Conservation (phyloP, 2,797 vertebrate species). For the Rhinoraja longicauda region DNA sequence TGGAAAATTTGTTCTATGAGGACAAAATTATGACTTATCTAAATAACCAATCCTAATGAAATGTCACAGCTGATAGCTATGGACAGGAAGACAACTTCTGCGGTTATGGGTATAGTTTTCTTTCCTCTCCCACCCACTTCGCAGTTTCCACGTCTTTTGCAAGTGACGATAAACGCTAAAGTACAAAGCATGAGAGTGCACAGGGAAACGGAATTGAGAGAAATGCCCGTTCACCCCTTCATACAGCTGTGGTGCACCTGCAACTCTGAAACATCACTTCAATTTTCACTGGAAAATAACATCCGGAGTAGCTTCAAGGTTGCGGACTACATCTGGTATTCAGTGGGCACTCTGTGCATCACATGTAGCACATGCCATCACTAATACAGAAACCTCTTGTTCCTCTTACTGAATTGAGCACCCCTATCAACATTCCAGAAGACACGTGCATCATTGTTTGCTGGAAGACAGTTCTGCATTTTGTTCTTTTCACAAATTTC, state of each 20-base stretch:
- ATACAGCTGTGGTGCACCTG: background rate
- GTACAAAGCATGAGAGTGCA: background rate
- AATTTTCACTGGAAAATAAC: background rate
- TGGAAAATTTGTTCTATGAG: constrained; percentile 8
- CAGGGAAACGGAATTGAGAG: constrained; percentile 6
- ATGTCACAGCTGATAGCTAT: constrained; percentile 7
- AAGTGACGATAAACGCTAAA: background rate
- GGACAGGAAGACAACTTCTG: constrained; percentile 3
- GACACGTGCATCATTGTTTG: background rate
- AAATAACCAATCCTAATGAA: constrained; percentile 1
- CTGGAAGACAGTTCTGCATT: background rate
- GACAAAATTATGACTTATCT: background rate
- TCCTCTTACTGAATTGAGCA: background rate
- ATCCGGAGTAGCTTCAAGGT: background rate
- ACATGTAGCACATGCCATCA: background rate
- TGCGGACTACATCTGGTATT: background rate
- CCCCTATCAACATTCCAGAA: background rate
- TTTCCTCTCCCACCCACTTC: constrained; percentile 30
- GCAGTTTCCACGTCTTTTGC: background rate
- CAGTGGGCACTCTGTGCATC: background rate
- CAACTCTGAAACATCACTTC: constrained; percentile 1
- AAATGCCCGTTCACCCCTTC: background rate
- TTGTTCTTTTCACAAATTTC: background rate
- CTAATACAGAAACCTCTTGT: background rate
- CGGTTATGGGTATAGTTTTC: background rate